phyloP scores from a whole-genome alignment of 30 jellyfish, hydroid and myxozoan species.

The Turritopsis dohrnii region DNA sequence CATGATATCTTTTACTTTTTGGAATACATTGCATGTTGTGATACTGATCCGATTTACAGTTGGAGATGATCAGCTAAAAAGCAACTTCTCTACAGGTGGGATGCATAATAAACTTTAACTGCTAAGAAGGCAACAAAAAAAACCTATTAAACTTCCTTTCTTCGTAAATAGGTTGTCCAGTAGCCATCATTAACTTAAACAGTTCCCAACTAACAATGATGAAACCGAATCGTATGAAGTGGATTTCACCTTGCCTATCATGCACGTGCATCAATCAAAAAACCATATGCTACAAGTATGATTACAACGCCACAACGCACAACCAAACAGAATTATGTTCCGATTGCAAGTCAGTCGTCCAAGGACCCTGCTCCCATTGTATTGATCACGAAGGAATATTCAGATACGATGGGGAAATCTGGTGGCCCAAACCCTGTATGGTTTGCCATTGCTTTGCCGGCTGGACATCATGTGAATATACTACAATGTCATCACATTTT shows the following conservation, averaged over 20 bases:
- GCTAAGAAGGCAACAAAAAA: too few relatives aligned
- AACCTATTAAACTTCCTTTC: too few relatives aligned
- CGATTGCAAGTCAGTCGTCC: background rate
- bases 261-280: background rate
- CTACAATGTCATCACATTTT: background rate
- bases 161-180: background rate
- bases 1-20: too few relatives aligned
- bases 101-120: too few relatives aligned
- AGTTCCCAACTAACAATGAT: background rate
- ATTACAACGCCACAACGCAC: background rate
- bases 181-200: too few relatives aligned
- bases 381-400: background rate
- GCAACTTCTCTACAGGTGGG: too few relatives aligned
- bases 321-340: background rate
- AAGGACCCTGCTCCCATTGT: background rate
- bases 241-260: background rate
- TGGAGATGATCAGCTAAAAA: too few relatives aligned
- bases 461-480: background rate
- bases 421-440: background rate
- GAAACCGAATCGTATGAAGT: background rate
- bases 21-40: too few relatives aligned
- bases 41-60: too few relatives aligned
- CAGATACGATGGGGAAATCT: background rate
- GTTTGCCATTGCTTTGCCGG: background rate
- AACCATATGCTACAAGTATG: background rate